These are phyloP conservation scores for Xestia ashworthii DNA, from an alignment of 2,888 invertebrate genomes.

Conservation along the genomic window DNA sequence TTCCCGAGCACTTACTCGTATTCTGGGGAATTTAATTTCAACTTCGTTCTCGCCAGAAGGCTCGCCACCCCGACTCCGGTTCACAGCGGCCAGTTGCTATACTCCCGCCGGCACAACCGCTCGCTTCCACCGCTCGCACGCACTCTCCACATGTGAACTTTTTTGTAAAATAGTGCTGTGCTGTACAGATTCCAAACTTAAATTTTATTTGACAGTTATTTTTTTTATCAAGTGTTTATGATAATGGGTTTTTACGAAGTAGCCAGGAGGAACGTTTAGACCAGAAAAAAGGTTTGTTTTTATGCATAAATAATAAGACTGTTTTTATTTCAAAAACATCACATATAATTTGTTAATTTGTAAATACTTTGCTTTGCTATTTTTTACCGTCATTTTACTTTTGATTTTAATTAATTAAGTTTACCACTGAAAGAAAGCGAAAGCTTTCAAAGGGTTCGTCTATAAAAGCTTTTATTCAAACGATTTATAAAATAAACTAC, in stretches of 20 bases:
- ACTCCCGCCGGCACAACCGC: slow-evolving; percentile 73
- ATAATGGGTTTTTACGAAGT: slow-evolving; percentile 78
- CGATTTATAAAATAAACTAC: not conserved
- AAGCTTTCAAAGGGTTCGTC: slow-evolving; percentile 1
- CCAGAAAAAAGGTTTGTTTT: slow-evolving; percentile 68
- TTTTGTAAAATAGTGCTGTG: slow-evolving; percentile 81
- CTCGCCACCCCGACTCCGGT: slow-evolving; percentile 49
- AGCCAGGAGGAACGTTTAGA: slow-evolving; percentile 73
- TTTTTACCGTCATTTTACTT: slow-evolving; percentile 11
- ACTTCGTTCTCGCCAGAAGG: slow-evolving; percentile 26
- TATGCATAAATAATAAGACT: not conserved
- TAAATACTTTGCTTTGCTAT: not conserved
- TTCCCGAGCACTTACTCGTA: slow-evolving; percentile 34
- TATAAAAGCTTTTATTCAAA: slow-evolving; percentile 29
- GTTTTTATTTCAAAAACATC: slow-evolving; percentile 34
- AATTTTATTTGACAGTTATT: slow-evolving; percentile 61
- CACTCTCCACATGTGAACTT: slow-evolving; percentile 83
- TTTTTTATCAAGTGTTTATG: slow-evolving; percentile 66
- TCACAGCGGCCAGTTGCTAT: slow-evolving; percentile 76
- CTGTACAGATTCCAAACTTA: slow-evolving; percentile 57
- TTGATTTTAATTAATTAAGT: slow-evolving; percentile 39
- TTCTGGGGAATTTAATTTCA: slow-evolving; percentile 52
- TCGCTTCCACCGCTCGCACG: slow-evolving; percentile 69
- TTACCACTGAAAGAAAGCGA: not conserved
- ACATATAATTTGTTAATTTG: not conserved